Percentiles rank a stretch among this genome's conserved stretches.
Conservation (phyloP, 1,140 invertebrate species). For the Diprion similis region DNA sequence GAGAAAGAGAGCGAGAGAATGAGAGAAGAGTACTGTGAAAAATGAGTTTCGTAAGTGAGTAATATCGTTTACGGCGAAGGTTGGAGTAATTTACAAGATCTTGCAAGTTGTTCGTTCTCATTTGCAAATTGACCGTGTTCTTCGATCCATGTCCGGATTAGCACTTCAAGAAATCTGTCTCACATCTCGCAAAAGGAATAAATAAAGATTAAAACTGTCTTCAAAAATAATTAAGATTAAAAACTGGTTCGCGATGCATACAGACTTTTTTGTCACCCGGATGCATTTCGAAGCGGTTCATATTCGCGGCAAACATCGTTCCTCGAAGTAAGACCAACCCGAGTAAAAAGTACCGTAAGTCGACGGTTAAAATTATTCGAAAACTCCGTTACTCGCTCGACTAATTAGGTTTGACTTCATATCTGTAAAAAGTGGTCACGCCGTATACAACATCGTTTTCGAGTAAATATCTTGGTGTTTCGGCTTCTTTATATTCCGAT, state of each 20-base stretch:
- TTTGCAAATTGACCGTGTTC: slow-evolving; percentile 2
- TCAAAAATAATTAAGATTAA: too few species aligned
- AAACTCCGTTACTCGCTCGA: neutral
- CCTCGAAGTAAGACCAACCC: too few species aligned
- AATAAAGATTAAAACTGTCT: too few species aligned
- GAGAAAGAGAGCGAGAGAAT: neutral
- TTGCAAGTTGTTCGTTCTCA: neutral
- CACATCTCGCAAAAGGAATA: neutral
- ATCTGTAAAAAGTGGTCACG: neutral
- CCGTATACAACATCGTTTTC: too few species aligned
- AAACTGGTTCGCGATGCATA: too few species aligned
- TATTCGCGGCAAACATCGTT: too few species aligned
- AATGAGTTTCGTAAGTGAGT: neutral
- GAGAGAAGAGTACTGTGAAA: neutral
- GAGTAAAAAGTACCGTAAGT: neutral
- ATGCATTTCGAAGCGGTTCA: too few species aligned
- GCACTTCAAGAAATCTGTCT: neutral
- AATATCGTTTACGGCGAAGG: slow-evolving; percentile 5
- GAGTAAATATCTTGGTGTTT: too few species aligned
- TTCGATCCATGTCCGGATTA: neutral
- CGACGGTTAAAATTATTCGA: neutral
- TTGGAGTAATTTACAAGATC: neutral
- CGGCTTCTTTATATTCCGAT: too few species aligned
- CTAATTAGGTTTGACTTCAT: neutral
- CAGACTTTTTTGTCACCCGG: too few species aligned